phyloP scores from a whole-genome alignment of 2,888 invertebrate species.

The Harpalus rufipes region DNA sequence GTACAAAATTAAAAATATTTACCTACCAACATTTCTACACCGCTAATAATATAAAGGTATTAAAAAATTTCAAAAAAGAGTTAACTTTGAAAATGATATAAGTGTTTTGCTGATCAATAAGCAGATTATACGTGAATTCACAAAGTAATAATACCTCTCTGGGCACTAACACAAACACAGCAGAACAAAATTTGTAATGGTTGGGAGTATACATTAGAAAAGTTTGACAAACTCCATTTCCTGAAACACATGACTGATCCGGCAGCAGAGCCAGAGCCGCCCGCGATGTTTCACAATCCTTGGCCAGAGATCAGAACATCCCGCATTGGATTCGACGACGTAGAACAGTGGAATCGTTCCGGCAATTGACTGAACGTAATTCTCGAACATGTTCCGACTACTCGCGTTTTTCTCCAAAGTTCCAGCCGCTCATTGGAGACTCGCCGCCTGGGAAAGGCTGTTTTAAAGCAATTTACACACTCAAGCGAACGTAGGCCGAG shows the following conservation, averaged over 20 bases:
- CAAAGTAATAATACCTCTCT: neutral
- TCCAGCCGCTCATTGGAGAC: constrained; percentile 24
- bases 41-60: too few species aligned
- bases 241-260: neutral
- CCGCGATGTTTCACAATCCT: neutral
- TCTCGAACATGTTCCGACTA: constrained; percentile 63
- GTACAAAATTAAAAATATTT: too few species aligned
- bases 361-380: constrained; percentile 64
- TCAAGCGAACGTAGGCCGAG: constrained; percentile 9
- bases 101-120: too few species aligned
- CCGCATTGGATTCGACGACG: constrained; percentile 9
- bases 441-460: neutral
- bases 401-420: constrained; percentile 11
- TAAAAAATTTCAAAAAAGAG: too few species aligned
- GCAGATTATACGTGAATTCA: neutral
- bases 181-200: neutral
- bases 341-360: constrained; percentile 62
- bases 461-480: constrained; percentile 50
- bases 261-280: neutral
- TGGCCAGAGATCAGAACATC: constrained; percentile 1
- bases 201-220: neutral
- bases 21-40: too few species aligned
- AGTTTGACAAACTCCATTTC: neutral
- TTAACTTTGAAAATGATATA: too few species aligned
- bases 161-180: neutral